phyloP scores from a whole-genome alignment of 2,113 vertebrate species.

The Dolichallabes microphthalmus region DNA sequence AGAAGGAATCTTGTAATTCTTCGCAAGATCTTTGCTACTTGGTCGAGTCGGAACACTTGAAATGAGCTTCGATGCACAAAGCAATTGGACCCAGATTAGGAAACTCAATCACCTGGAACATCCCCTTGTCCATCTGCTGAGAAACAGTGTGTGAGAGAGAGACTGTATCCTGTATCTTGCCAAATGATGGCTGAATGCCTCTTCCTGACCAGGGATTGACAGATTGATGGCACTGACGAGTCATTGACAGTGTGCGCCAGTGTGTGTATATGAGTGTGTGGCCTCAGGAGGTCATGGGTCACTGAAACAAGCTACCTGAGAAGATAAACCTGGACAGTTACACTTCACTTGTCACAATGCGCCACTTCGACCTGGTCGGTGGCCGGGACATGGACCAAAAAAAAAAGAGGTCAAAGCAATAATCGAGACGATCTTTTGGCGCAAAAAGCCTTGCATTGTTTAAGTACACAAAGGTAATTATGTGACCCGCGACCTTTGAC shows the following conservation, averaged over 20 bases:
- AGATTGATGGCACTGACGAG: conserved; percentile 51
- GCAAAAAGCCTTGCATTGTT: conserved; percentile 34
- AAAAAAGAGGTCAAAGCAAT: conserved; percentile 25
- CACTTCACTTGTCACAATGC: conserved; percentile 33
- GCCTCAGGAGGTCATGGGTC: conserved; percentile 46
- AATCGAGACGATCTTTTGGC: conserved; percentile 38
- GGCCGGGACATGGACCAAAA: conserved; percentile 28
- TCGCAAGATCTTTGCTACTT: conserved; percentile 15
- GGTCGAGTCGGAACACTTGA: conserved; percentile 47
- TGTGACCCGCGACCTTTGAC: conserved; percentile 20
- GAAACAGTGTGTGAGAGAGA: conserved; percentile 13
- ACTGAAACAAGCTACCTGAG: conserved; percentile 48
- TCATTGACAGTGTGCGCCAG: conserved; percentile 34
- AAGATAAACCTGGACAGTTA: conserved; percentile 48
- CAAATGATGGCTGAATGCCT: conserved; percentile 44
- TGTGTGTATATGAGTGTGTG: conserved; percentile 9
- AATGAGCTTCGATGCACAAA: conserved; percentile 50
- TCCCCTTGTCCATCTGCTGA: conserved; percentile 18
- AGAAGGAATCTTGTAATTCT: conserved; percentile 43
- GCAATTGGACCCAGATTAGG: conserved; percentile 47
- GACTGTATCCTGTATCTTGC: conserved; percentile 38
- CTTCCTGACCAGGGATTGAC: conserved; percentile 50
- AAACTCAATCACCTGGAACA: conserved; percentile 55
- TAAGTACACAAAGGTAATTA: conserved; percentile 36
- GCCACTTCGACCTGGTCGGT: conserved; percentile 29